These are phyloP conservation scores for Zaprionus africanus DNA, from an alignment of 1,140 invertebrate genomes.

Conservation along the genomic window DNA sequence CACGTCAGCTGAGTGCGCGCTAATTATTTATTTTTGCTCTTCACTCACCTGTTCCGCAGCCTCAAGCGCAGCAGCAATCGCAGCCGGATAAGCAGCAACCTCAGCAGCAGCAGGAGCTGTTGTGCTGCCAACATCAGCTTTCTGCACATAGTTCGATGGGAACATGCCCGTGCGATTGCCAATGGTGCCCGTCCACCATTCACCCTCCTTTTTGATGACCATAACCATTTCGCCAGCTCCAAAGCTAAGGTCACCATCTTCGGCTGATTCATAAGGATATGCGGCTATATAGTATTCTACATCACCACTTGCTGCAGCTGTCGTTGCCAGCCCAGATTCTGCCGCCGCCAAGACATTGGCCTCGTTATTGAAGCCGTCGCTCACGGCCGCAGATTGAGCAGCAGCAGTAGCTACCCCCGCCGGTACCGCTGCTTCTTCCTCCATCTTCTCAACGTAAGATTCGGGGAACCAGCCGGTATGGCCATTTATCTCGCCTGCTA, in stretches of 20 bases:
- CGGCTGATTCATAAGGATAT: slow-evolving; percentile 93
- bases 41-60: slow-evolving; percentile 65
- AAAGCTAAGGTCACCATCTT: slow-evolving; percentile 96
- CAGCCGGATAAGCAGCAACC: slow-evolving; percentile 10
- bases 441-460: slow-evolving; percentile 96
- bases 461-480: slow-evolving; percentile 99
- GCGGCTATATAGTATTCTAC: slow-evolving; percentile 93
- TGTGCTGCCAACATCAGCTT: slow-evolving; percentile 72
- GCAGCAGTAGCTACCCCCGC: slow-evolving; percentile 19
- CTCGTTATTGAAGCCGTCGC: slow-evolving; percentile 67
- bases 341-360: slow-evolving; percentile 28
- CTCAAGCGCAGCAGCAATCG: slow-evolving; percentile 30
- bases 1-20: slow-evolving; percentile 4
- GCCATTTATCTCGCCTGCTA: slow-evolving; percentile 93
- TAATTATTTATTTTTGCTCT: slow-evolving; percentile 1
- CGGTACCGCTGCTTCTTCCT: slow-evolving; percentile 69
- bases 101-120: slow-evolving; percentile 17
- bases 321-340: slow-evolving; percentile 22
- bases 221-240: slow-evolving; percentile 95
- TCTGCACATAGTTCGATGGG: slow-evolving; percentile 95
- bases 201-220: slow-evolving; percentile 95
- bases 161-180: slow-evolving; percentile 95
- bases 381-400: slow-evolving; percentile 23
- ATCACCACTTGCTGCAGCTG: slow-evolving; percentile 79
- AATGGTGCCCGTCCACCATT: slow-evolving; percentile 99